phyloP scores from a whole-genome alignment of 2,888 invertebrate genomes.

The Orchestes rusci region DNA sequence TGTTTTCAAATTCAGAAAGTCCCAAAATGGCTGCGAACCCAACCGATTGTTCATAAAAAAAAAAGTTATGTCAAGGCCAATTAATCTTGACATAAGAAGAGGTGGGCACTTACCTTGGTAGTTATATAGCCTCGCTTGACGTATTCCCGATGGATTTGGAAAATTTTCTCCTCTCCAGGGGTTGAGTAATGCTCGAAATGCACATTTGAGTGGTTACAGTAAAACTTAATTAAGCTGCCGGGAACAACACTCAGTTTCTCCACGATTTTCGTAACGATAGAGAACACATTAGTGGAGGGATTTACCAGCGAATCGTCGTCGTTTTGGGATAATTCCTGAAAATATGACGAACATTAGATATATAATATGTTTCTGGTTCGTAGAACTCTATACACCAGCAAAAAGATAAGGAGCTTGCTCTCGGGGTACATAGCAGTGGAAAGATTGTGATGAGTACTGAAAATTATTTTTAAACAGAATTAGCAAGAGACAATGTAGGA shows the following conservation, averaged over 20 bases:
- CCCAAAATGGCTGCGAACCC: no score
- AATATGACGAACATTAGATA: conserved; percentile 5
- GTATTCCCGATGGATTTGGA: conserved; percentile 44
- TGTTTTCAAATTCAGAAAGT: no score
- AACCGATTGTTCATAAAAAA: no score
- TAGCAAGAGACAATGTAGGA: no score
- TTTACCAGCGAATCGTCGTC: conserved; percentile 47
- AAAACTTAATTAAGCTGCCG: conserved; percentile 36
- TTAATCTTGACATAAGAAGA: no score
- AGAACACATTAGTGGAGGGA: conserved; percentile 29
- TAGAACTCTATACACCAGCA: not conserved
- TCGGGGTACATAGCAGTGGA: no score
- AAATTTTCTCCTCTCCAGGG: conserved; percentile 40
- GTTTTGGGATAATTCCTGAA: conserved; percentile 25
- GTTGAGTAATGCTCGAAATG: conserved; percentile 55
- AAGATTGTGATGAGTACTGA: no score
- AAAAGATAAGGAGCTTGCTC: no score
- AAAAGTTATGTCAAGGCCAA: no score
- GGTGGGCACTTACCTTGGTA: conserved; percentile 36
- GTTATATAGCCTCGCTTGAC: conserved; percentile 29
- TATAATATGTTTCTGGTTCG: not conserved
- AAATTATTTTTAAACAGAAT: no score
- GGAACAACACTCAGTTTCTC: conserved; percentile 35
- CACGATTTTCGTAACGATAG: conserved; percentile 33
- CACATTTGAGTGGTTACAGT: conserved; percentile 37